These are phyloP conservation scores for Hepsetus odoe DNA, from an alignment of 2,113 vertebrate species.

Conservation along the genomic window DNA sequence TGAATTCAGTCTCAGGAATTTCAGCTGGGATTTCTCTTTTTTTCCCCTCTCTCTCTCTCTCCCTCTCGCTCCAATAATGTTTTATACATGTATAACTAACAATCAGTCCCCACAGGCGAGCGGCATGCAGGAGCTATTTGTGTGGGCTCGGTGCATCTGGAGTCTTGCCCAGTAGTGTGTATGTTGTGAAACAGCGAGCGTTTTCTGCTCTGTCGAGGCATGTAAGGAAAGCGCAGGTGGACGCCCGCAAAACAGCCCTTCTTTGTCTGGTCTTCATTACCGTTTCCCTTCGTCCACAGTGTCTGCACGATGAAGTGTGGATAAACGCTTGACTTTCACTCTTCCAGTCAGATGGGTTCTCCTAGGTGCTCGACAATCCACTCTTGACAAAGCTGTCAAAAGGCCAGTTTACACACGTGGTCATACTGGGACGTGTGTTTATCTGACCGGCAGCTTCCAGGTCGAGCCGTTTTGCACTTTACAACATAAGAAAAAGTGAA, in stretches of 20 bases:
- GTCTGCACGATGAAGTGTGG: background rate
- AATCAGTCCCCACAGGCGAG: constrained; percentile 24
- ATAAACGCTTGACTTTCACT: background rate
- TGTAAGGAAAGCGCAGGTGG: constrained; percentile 42
- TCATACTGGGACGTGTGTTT: no score
- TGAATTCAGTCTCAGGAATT: constrained; percentile 67
- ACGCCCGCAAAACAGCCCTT: constrained; percentile 16
- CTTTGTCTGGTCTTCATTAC: background rate
- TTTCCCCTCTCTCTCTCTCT: background rate
- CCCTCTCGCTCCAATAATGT: background rate
- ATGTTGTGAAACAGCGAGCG: constrained; percentile 20
- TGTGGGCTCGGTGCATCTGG: constrained; percentile 45
- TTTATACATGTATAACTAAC: constrained; percentile 53
- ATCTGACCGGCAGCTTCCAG: no score
- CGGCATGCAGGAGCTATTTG: constrained; percentile 30
- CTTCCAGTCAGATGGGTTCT: background rate
- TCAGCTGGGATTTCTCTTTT: constrained; percentile 59
- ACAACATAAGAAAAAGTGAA: no score
- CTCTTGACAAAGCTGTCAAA: no score
- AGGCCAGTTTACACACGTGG: no score
- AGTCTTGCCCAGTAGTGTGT: constrained; percentile 29
- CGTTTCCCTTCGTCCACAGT: background rate
- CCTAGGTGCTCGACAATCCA: no score
- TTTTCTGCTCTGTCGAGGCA: constrained; percentile 41
- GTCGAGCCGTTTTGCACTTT: no score